A percentile compares a stretch with the other conserved stretches of the same genome.
Evolutionary conservation across 35 echinoderm and acorn worm species (phyloP).

Genomic region (Ophiothrix spiculata): DNA sequence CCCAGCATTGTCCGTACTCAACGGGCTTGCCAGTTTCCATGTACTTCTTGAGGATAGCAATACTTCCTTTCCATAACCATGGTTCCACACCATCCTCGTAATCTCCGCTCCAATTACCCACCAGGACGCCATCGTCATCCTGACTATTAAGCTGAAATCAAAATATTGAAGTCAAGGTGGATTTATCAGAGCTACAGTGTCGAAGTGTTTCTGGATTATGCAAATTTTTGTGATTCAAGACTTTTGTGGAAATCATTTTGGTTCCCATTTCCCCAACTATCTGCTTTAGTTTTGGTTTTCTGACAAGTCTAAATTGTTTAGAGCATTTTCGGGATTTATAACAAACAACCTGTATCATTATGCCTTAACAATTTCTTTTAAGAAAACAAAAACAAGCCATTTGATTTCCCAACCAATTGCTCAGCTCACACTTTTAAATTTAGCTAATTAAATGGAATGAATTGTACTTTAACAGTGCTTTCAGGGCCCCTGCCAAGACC

Average conservation of each 20-base stretch:
- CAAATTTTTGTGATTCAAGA: no score
- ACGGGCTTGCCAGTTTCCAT: constrained; percentile 80
- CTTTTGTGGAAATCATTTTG: no score
- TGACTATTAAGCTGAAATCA: constrained; percentile 75
- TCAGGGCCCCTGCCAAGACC: not conserved
- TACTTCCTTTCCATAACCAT: constrained; percentile 79
- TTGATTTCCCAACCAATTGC: not conserved
- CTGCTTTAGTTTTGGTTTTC: no score
- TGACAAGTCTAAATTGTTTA: no score
- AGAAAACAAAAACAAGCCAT: no score
- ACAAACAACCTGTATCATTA: no score
- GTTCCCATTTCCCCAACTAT: no score
- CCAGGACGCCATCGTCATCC: constrained; percentile 92
- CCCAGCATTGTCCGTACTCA: constrained; percentile 98
- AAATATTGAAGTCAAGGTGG: no score
- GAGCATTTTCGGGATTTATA: no score
- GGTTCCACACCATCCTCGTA: constrained; percentile 81
- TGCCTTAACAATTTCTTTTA: not conserved
- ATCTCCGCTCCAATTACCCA: constrained; percentile 96
- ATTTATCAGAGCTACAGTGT: no score
- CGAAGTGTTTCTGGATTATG: no score
- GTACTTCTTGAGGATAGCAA: constrained; percentile 86
- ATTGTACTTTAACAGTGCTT: not conserved
- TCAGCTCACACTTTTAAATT: not conserved
- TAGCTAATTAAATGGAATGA: not conserved